Base-by-base conservation (phyloP, 2,113 vertebrate genomes). In the Lepidothrix coronata region DNA sequence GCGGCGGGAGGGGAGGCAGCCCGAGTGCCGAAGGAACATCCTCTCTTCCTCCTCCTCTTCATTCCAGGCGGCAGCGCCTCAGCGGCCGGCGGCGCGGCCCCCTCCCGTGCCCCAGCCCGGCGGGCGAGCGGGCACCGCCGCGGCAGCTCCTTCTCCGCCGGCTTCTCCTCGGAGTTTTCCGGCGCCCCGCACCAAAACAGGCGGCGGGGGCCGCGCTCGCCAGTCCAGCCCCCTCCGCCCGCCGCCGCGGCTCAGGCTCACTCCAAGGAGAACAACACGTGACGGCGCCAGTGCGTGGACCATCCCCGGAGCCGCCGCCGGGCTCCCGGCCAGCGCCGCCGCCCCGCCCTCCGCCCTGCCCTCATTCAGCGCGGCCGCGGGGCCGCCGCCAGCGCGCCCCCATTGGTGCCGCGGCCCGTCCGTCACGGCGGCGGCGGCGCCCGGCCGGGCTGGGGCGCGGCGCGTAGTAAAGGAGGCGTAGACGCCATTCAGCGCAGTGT, bases 271-370 rank as follows among this genome's bases (percentile, higher is more conserved):
- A 89, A 85, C 92, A 93, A 82, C 98, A 98, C 97, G 98, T 97
- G 98, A 98, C 94, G 94, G 91, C 96, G 68, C 80, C 97, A 59
- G 81, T 92, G 97, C 97, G 93, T 93, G 97, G 97, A 97, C 97
- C 96, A 95, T 95, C 93, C 89, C 95, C 87, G 82, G 88, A 91
- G 93, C 92, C 71, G 84, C 84, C 95, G 89, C 88, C 89, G 44
- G 87, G 83, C 92, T 75, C 92, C 82, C 44, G 61, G 81, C 85
- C 92, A 95, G 88, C 97, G 95, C 95, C 95, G 81, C 97, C 58
- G 88, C 81, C 59, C 95, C 95, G 85, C 90, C 88, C 65, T 65
- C 66, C 70, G 58, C 51, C 91, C 84, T 70, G 79, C 90, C 91
- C 90, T 95, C 93, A 88, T 81, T 95, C 85, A 87, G 88, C 57